Evolutionary conservation across 2,797 vertebrate species (phyloP).

Genomic region (Avahi laniger): DNA sequence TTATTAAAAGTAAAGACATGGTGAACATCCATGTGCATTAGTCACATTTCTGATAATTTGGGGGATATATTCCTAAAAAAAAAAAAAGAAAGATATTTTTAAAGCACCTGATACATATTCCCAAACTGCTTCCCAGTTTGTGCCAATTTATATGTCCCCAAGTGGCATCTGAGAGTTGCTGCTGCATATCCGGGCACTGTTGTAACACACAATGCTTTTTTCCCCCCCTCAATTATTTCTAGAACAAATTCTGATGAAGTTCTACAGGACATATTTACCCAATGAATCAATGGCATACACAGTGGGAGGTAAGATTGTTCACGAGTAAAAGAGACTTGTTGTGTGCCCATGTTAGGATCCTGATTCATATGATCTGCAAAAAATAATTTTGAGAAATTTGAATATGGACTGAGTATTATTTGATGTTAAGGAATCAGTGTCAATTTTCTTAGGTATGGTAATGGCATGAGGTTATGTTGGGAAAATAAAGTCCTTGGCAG

Average conservation of each 20-base stretch:
- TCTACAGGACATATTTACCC: not conserved
- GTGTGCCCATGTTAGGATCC: not conserved
- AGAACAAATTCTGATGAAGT: not conserved
- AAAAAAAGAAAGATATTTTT: not conserved
- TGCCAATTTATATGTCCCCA: not conserved
- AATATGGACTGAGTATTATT: not conserved
- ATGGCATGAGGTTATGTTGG: not conserved
- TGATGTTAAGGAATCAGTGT: not conserved
- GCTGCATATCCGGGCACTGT: too few species aligned
- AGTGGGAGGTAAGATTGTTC: not conserved
- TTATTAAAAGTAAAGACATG: not conserved
- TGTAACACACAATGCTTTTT: not conserved
- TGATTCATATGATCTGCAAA: not conserved
- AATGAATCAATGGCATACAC: not conserved
- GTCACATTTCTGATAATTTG: not conserved
- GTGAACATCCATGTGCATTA: not conserved
- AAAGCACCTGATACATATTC: not conserved
- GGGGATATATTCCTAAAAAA: not conserved
- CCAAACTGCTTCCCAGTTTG: not conserved
- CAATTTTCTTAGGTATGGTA: not conserved
- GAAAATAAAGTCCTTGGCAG: not conserved
- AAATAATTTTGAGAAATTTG: not conserved
- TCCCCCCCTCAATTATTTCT: not conserved
- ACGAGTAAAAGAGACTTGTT: not conserved
- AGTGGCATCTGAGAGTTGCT: not conserved